Conservation (phyloP, 2,797 vertebrate species). For the Sternotherus odoratus region DNA sequence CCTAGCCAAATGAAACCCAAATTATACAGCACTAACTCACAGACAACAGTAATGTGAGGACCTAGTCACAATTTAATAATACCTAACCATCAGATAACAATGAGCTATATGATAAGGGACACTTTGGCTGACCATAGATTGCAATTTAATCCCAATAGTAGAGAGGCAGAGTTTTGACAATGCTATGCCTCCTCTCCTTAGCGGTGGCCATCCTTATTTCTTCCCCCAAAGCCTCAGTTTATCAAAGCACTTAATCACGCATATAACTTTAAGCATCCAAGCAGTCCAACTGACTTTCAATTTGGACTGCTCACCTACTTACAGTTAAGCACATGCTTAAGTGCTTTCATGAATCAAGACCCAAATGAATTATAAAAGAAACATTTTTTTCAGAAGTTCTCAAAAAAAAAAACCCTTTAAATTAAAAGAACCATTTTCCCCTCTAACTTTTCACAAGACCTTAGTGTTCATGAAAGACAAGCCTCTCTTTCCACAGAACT, state of each 20-base stretch:
- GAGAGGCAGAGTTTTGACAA: neutral
- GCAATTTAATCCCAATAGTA: slow-evolving; percentile 7
- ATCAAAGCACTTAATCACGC: slow-evolving; percentile 67
- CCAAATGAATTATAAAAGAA: slow-evolving; percentile 63
- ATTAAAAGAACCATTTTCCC: neutral
- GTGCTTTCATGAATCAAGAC: slow-evolving; percentile 61
- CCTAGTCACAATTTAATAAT: slow-evolving; percentile 8
- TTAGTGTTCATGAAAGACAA: neutral
- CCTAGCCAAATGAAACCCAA: slow-evolving; percentile 26
- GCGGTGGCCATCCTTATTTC: slow-evolving; percentile 20
- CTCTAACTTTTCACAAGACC: neutral
- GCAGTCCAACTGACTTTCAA: slow-evolving; percentile 66
- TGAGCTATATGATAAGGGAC: neutral
- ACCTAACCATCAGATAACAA: neutral
- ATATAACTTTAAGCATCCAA: slow-evolving; percentile 66
- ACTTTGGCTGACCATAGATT: neutral
- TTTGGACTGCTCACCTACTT: slow-evolving; percentile 50
- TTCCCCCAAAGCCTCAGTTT: slow-evolving; percentile 57
- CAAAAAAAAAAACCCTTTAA: neutral
- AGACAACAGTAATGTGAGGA: neutral
- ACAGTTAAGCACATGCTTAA: slow-evolving; percentile 66
- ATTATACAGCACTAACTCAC: neutral
- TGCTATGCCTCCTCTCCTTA: neutral
- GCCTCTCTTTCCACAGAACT: neutral
- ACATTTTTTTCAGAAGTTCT: slow-evolving; percentile 32